These are phyloP conservation scores for Ophthalmolycus amberensis DNA, from an alignment of 2,113 vertebrate species.

Conservation along the genomic window DNA sequence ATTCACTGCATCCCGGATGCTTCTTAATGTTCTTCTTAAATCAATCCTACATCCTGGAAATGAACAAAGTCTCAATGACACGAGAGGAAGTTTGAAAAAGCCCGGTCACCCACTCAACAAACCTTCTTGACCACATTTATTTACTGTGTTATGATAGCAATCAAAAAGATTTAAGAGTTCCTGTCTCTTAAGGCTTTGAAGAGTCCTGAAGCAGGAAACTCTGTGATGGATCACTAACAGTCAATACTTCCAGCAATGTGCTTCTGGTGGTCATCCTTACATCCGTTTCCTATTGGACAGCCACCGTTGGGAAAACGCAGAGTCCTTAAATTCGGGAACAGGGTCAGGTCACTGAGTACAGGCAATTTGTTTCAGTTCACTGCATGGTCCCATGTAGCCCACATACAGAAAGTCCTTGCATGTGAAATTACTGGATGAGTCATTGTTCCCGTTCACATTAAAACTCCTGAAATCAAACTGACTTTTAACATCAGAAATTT, in stretches of 20 bases:
- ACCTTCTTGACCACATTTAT: conserved; percentile 6
- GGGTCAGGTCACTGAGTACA: conserved; percentile 25
- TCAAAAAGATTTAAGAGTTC: conserved; percentile 22
- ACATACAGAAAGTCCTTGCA: neutral
- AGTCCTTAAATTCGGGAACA: neutral
- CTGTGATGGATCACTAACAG: conserved; percentile 24
- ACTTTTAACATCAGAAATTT: neutral
- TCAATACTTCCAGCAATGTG: conserved; percentile 15
- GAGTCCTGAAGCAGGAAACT: conserved; percentile 48
- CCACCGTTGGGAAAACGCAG: conserved; percentile 15
- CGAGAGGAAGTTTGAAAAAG: conserved; percentile 12
- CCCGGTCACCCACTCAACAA: neutral
- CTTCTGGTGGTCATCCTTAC: conserved; percentile 39
- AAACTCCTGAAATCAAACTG: neutral
- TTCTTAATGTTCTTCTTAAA: neutral
- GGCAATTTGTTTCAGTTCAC: conserved; percentile 15
- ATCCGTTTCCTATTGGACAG: conserved; percentile 25
- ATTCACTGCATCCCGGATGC: neutral
- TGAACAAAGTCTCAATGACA: neutral
- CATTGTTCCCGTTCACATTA: neutral
- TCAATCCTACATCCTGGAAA: conserved; percentile 1
- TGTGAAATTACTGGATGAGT: neutral
- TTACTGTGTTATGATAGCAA: conserved; percentile 23
- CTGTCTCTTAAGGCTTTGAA: conserved; percentile 51
- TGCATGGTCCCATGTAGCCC: neutral